Evolutionary conservation across 2,888 invertebrate genomes (phyloP), one percentile per base, ranked within the genome.

Genomic region (Watsonalla cultraria): DNA sequence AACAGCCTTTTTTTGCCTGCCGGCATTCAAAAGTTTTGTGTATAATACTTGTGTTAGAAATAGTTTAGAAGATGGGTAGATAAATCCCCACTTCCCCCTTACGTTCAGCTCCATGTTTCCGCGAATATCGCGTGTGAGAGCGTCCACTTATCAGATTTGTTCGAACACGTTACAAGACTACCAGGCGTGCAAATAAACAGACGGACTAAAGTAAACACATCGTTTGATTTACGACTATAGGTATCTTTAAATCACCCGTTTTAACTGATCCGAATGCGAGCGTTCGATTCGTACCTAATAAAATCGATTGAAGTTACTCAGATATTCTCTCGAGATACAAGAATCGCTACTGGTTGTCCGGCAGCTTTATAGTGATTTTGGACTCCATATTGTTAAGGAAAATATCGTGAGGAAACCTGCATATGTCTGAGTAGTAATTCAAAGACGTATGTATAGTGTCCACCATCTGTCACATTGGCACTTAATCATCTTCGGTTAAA

Each of bases 121-220:
- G 67, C 59, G 64, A 70, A 64, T 58, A 76, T 82, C 74, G 82
- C 82, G 83, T 83, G 83, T 74, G 73, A 60, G 64, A 66, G 61
- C 64, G 59, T 66, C 58, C 64, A 55, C 70, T 74, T 82, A 83
- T 83, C 82, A 74, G 82, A 82, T 83, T 78, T 74, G 80, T 80
- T 66, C 67, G 59, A 68, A 75, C 82, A 73, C 66, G 77, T 70
- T 72, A 76, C 82, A 76, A 72, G 77, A 70, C 80, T 81, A 80
- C 80, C 68, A 70, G 65, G 64, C 54, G 61, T 59, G 60, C 74
- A 81, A 81, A 80, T 79, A 81, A 76, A 80, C 73, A 69, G 61
- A 72, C 71, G 65, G 64, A 64, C 61, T 56, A 59, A 59, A 64
- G 61, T 60, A 52, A 51, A 64, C 59, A 64, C 62, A 60, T 54